Base-by-base conservation (phyloP, 2,113 vertebrate species). In the Hiodon tergisus region DNA sequence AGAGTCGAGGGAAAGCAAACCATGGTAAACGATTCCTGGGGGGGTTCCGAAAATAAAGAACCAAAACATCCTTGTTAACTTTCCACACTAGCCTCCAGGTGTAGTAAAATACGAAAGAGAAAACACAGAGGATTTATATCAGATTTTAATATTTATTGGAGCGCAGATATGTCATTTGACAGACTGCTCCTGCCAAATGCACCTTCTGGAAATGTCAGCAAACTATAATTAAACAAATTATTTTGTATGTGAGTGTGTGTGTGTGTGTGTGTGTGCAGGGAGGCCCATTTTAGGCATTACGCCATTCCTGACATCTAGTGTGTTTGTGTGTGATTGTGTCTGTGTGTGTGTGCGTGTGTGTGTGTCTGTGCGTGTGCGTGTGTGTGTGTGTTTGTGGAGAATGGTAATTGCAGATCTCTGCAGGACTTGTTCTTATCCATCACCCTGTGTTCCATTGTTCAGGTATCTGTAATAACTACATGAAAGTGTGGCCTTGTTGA, bases 171-270 rank as follows among this genome's bases (percentile, higher is more conserved):
- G 54, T 65, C n/a, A 55, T 55, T 62, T 70, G 14, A 76, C 67
- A 52, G 10, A 76, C 50, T 57, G 47, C 9, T 67, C 16, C 71
- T 69, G 73, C 76, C 67, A 76, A 73, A 13, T 74, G 16, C 60
- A 73, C 76, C 70, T 76, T 79, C 82, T 81, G 79, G 63, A 52
- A 83, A 71, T 67, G 10, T 55, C 46, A 52, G 5, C 31, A 61
- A 59, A 69, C 78, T 74, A 76, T 76, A 83, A 78, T 78, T 68
- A 76, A 73, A 61, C 57, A 67, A 68, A 75, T 79, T 63, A 77
- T 71, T 69, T 31, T 31, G 31, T 31, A 2, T 31, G 31, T 31
- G 31, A 31, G 31, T 31, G 31, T 31, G 31, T 31, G 31, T 31
- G 31, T 31, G 31, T 31, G 31, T 31, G 31, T 31, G 31, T 31